phyloP scores from a whole-genome alignment of 2,797 vertebrate species.

The Xenops minutus region DNA sequence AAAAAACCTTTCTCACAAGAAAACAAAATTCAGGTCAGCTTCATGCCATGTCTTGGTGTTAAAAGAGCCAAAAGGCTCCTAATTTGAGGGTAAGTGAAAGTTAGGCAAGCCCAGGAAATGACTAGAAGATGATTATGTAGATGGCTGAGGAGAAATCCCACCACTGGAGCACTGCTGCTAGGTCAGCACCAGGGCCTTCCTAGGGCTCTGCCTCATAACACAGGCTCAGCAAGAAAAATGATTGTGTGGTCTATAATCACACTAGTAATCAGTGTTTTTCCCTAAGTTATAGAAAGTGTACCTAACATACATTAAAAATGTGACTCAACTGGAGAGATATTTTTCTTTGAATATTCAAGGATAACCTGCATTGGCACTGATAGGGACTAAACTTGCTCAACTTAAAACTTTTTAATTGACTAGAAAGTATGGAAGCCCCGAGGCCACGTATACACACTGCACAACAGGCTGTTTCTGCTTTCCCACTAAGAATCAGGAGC shows the following conservation, averaged over 20 bases:
- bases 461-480: slow-evolving; percentile 17
- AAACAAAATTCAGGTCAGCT: not conserved
- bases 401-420: slow-evolving; percentile 57
- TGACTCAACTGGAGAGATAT: not conserved
- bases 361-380: not conserved
- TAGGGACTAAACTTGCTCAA: slow-evolving; percentile 10
- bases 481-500: slow-evolving; percentile 19
- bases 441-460: slow-evolving; percentile 23
- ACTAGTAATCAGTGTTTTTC: not conserved
- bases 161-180: fast-evolving
- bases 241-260: not conserved
- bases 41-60: not conserved
- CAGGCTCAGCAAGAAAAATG: not conserved
- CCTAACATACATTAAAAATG: not conserved
- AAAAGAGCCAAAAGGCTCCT: not conserved
- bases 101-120: not conserved
- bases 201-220: not conserved
- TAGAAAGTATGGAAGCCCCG: slow-evolving; percentile 38
- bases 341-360: not conserved
- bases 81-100: not conserved
- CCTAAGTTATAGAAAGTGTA: not conserved
- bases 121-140: not conserved
- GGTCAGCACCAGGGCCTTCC: not conserved
- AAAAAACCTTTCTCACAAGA: not conserved
- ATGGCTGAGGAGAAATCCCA: not conserved